Conservation (phyloP, 2,888 invertebrate genomes). For the Hofmannophila pseudospretella region DNA sequence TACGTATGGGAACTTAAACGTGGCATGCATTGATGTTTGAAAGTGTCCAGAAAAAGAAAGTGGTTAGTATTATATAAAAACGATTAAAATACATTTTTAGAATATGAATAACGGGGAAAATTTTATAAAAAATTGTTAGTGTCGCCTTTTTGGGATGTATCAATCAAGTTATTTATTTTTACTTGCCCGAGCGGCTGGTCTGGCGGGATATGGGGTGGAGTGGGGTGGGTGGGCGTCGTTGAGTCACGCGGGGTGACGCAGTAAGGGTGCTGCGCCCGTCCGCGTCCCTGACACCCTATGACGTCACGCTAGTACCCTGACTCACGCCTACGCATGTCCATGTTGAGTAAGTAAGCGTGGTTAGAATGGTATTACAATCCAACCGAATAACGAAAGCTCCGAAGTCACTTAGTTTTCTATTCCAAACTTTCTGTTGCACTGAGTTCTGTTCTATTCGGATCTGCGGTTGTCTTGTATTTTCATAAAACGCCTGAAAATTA, state of each 20-base stretch:
- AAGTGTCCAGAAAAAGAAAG: slow-evolving; percentile 23
- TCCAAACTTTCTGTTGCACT: no score
- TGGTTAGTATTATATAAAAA: slow-evolving; percentile 1
- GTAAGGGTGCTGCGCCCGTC: slow-evolving; percentile 33
- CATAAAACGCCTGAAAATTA: background rate
- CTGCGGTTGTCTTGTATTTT: no score
- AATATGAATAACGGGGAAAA: no score
- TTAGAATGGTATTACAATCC: slow-evolving; percentile 1
- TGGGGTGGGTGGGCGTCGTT: slow-evolving; percentile 22
- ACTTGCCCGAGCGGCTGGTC: slow-evolving; percentile 34
- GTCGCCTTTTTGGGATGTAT: no score
- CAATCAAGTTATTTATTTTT: no score
- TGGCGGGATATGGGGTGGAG: slow-evolving; percentile 31
- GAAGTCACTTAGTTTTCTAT: no score
- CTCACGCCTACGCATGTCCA: slow-evolving; percentile 46
- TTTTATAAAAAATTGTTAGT: no score
- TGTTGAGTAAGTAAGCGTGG: slow-evolving; percentile 4
- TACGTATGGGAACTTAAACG: slow-evolving; percentile 29
- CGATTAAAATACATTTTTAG: no score
- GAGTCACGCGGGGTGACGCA: slow-evolving; percentile 51
- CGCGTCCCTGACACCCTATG: slow-evolving; percentile 37
- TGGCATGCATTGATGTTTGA: slow-evolving; percentile 37
- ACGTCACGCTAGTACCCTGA: slow-evolving; percentile 59
- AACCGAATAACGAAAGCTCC: no score
- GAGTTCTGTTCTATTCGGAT: no score